Evolutionary conservation across 2,797 vertebrate species (phyloP).

Genomic region (Sciurus vulgaris): DNA sequence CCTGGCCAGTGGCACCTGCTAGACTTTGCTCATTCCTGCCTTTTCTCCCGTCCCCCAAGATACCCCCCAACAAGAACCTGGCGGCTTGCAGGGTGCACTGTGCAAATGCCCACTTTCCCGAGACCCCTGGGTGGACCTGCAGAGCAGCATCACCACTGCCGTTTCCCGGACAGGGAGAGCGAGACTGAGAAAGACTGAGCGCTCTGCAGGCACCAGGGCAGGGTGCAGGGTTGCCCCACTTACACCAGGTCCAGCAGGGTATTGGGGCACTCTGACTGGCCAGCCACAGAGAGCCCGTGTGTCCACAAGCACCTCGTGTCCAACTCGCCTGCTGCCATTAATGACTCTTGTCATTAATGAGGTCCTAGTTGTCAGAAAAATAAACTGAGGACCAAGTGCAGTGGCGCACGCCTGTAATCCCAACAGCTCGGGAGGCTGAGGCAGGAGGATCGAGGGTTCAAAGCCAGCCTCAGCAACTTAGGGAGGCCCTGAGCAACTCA

Average conservation of each 20-base stretch:
- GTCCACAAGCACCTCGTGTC: no score
- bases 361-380: background rate
- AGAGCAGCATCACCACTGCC: background rate
- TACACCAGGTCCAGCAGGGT: background rate
- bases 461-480: no score
- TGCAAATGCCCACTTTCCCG: background rate
- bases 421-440: no score
- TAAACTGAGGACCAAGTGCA: background rate
- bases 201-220: rapidly evolving
- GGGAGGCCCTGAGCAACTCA: no score
- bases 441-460: no score
- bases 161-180: background rate
- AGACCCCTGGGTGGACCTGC: no score
- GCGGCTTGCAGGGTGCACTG: rapidly evolving
- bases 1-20: background rate
- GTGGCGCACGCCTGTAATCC: no score
- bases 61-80: no score
- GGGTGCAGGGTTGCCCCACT: background rate
- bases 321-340: rapidly evolving
- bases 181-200: no score
- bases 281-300: background rate
- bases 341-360: no score
- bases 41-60: rapidly evolving
- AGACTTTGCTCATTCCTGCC: background rate
- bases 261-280: no score